Evolutionary conservation across 1,140 invertebrate genomes (phyloP), one percentile per base, ranked within the genome.

Genomic region (Glossosoma conforme): DNA sequence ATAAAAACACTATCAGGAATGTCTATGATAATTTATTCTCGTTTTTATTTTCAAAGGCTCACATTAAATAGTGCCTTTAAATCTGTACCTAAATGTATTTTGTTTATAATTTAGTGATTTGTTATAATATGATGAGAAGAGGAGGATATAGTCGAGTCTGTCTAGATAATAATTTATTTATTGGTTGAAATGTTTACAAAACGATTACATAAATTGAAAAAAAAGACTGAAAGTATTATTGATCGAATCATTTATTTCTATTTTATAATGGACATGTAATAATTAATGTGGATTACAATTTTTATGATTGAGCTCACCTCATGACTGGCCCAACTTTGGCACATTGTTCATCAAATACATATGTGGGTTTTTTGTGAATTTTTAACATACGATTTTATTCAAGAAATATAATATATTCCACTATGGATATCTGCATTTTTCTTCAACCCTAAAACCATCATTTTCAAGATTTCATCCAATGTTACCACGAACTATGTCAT

Each of bases 181-280:
- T 52, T 52, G 28, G 40, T 25, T 30, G 14, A 46, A 46, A 46
- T 52, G 40, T 52, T 52, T 52, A 52, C 51, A 52, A 52, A 52
- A 52, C 43, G 40, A 40, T 38, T 20, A 46, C 35, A 52, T 41
- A 51, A 52, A 52, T 37, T 38, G 45, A n/a, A n/a, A n/a, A n/a
- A 46, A 44, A 52, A 52, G 51, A 52, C 51, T 52, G 51, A 52
- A 33, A 43, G 17, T 41, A 52, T 20, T 44, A 44, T 52, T 52
- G 51, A 52, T 52, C 6, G 25, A 52, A 52, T 52, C 51, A 41
- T 40, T 52, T 46, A 43, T 21, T 33, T 13, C 32, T 33, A 33
- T 15, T 2, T 3, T 36, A 14, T 38, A 38, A 38, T 17, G 4
- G n/a, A 14, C 15, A 38, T 38, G 19, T 38, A 17, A 38, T 17